Conservation (phyloP, 2,113 vertebrate species). For the Phainopepla nitens region DNA sequence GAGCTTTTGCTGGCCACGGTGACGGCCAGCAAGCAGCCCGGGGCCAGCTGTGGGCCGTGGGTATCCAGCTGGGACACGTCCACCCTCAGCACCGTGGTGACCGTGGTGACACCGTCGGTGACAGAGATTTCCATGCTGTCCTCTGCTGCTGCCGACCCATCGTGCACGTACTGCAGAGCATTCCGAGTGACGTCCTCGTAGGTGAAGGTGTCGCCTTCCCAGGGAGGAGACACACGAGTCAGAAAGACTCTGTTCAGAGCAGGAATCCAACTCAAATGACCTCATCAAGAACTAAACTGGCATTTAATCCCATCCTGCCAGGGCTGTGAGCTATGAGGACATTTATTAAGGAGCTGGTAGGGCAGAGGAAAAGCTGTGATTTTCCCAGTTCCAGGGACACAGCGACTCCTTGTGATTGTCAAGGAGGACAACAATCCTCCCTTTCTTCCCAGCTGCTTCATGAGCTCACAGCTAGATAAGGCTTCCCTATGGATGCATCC, state of each 20-base stretch:
- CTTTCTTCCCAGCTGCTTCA: neutral
- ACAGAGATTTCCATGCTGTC: constrained; percentile 88
- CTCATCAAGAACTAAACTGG: neutral
- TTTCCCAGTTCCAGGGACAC: neutral
- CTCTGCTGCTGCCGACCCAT: constrained; percentile 74
- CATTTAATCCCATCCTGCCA: neutral
- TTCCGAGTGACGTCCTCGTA: constrained; percentile 85
- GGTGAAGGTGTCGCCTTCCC: constrained; percentile 87
- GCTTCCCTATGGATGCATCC: neutral
- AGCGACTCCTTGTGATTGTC: rapidly evolving
- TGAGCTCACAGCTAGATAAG: neutral
- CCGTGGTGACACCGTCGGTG: constrained; percentile 82
- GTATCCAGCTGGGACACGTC: constrained; percentile 67
- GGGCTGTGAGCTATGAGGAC: neutral
- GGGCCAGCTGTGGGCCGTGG: constrained; percentile 73
- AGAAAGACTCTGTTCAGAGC: neutral
- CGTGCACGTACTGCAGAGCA: constrained; percentile 82
- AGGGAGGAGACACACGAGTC: neutral
- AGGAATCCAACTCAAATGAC: neutral
- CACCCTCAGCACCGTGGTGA: constrained; percentile 78
- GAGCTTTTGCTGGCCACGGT: constrained; percentile 83
- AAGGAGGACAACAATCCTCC: neutral
- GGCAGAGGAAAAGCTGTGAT: neutral
- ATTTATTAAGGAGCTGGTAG: neutral
- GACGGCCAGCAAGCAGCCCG: constrained; percentile 73